Evolutionary conservation across 2,113 vertebrate species (phyloP).

Genomic region (Tauraco erythrolophus): DNA sequence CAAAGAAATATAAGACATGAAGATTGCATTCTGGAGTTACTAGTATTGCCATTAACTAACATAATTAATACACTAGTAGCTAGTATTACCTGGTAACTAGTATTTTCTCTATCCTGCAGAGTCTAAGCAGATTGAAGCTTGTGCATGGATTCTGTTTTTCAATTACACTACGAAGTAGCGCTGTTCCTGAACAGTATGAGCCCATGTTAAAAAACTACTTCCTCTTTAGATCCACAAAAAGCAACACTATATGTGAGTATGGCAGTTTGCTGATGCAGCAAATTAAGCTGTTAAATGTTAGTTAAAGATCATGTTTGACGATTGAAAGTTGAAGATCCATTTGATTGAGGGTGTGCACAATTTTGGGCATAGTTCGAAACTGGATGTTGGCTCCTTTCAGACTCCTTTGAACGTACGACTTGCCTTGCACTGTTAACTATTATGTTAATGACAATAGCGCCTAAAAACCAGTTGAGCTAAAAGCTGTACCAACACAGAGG

Average conservation of each 20-base stretch:
- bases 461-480: neutral
- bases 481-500: neutral
- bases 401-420: neutral
- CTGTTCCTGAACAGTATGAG: neutral
- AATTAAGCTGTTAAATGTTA: neutral
- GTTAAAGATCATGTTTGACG: neutral
- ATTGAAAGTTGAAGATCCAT: neutral
- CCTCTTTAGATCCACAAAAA: neutral
- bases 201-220: neutral
- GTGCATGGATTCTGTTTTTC: neutral
- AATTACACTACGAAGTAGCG: rapidly evolving
- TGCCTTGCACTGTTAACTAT: neutral
- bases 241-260: neutral
- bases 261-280: neutral
- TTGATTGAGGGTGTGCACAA: neutral
- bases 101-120: neutral
- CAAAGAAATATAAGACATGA: neutral
- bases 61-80: neutral
- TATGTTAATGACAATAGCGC: neutral
- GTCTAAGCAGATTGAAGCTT: neutral
- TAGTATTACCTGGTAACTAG: neutral
- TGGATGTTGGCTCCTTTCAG: neutral
- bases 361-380: neutral
- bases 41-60: neutral
- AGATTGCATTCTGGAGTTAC: neutral